These are phyloP conservation scores for Catamblyrhynchus diadema DNA, from an alignment of 2,797 vertebrate species.

Conservation along the genomic window DNA sequence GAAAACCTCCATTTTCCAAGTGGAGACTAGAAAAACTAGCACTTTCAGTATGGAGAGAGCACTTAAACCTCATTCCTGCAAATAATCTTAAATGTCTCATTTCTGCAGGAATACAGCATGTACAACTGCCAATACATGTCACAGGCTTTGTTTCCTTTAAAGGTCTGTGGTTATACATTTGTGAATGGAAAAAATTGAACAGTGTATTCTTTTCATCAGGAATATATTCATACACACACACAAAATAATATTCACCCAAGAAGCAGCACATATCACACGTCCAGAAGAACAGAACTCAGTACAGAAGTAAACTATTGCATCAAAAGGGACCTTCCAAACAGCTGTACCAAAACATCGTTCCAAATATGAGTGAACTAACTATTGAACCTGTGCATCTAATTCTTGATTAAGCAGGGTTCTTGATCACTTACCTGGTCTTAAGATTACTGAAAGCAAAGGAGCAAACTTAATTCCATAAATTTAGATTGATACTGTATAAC, in stretches of 20 bases:
- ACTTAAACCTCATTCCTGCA: background rate
- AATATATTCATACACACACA: background rate
- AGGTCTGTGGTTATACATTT: background rate
- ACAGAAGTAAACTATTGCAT: background rate
- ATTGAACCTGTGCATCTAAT: background rate
- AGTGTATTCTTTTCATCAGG: background rate
- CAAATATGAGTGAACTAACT: background rate
- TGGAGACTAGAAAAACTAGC: background rate
- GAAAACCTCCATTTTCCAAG: background rate
- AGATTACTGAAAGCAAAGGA: background rate
- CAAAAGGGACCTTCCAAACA: background rate
- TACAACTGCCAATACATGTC: background rate
- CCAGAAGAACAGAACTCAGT: background rate
- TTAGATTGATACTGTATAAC: background rate
- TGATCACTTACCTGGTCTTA: background rate
- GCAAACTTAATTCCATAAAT: background rate
- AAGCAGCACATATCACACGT: background rate
- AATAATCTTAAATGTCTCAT: background rate
- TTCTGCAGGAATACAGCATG: background rate
- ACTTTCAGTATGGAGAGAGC: background rate
- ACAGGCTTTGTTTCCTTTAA: background rate
- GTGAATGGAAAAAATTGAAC: background rate
- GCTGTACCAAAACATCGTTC: background rate
- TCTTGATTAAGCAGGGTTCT: background rate
- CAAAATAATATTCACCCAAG: background rate